Evolutionary conservation across 2,888 invertebrate species (phyloP).

Genomic region (Busseola fusca): DNA sequence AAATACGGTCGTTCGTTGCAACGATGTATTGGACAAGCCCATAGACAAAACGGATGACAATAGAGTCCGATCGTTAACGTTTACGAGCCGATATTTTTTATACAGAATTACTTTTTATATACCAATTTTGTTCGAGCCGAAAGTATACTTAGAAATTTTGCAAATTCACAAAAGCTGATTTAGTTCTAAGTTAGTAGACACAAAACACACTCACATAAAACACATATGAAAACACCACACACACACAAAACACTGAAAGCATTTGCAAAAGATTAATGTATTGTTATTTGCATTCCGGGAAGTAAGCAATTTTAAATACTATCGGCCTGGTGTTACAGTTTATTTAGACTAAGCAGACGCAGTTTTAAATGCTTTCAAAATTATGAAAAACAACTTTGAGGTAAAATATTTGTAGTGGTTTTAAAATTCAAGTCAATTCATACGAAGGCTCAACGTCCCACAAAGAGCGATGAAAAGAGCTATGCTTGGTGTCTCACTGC

Average conservation of each 20-base stretch:
- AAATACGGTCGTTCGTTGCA: constrained; percentile 19
- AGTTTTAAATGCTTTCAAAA: not conserved
- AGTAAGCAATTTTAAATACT: not conserved
- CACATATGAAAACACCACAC: no score
- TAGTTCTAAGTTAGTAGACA: not conserved
- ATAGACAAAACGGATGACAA: constrained; percentile 23
- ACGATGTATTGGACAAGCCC: constrained; percentile 24
- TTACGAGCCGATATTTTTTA: constrained; percentile 24
- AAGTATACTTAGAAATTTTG: not conserved
- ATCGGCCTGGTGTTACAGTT: no score
- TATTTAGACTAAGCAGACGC: not conserved
- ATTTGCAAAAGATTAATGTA: not conserved
- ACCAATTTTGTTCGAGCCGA: not conserved
- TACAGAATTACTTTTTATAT: not conserved
- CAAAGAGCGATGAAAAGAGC: no score
- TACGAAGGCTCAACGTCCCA: no score
- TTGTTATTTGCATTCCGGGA: not conserved
- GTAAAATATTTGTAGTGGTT: not conserved
- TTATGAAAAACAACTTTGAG: not conserved
- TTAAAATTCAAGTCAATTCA: not conserved
- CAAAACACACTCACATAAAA: no score
- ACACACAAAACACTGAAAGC: no score
- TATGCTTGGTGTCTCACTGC: no score
- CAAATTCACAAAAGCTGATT: not conserved
- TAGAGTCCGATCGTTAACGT: constrained; percentile 6